Evolutionary conservation across 2,797 vertebrate species (phyloP).

Genomic region (Centroberyx gerrardi): DNA sequence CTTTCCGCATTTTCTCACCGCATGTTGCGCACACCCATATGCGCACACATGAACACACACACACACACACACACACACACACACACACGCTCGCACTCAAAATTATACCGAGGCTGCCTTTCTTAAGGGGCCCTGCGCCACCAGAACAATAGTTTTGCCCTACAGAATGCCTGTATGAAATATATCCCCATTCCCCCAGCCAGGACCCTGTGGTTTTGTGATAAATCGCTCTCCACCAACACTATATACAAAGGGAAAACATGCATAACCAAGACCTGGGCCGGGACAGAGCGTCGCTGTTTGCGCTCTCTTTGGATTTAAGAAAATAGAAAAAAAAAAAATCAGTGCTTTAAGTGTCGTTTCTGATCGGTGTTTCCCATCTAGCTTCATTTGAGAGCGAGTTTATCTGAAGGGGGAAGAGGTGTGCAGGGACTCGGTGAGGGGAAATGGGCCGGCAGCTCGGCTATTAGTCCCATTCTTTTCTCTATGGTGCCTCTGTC

Average conservation of each 20-base stretch:
- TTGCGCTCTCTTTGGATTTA: conserved; percentile 2
- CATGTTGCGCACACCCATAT: not conserved
- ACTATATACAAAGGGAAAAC: conserved; percentile 61
- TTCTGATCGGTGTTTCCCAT: conserved; percentile 34
- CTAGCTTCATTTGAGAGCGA: conserved; percentile 17
- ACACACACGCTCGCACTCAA: conserved; percentile 24
- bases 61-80: conserved; percentile 9
- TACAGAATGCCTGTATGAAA: conserved; percentile 75
- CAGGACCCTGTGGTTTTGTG: conserved; percentile 72
- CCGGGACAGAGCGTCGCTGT: conserved; percentile 16
- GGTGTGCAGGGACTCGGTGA: too few relatives aligned
- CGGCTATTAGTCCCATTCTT: not conserved
- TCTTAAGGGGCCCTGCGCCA: conserved; percentile 51
- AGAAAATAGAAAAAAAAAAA: not conserved
- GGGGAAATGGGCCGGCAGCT: conserved; percentile 6
- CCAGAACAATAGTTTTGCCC: conserved; percentile 77
- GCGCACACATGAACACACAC: not conserved
- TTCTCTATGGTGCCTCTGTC: not conserved
- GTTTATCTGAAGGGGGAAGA: conserved; percentile 22
- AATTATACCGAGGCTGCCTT: conserved; percentile 27
- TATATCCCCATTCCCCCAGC: conserved; percentile 67
- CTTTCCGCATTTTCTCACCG: too few relatives aligned
- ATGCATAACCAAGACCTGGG: conserved; percentile 62
- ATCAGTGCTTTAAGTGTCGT: not conserved
- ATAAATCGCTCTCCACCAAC: conserved; percentile 64